Percentiles rank a stretch among this genome's conserved stretches.
These are phyloP conservation scores for Bufo gargarizans DNA, from an alignment of 2,113 vertebrate genomes.

Conservation along the genomic window DNA sequence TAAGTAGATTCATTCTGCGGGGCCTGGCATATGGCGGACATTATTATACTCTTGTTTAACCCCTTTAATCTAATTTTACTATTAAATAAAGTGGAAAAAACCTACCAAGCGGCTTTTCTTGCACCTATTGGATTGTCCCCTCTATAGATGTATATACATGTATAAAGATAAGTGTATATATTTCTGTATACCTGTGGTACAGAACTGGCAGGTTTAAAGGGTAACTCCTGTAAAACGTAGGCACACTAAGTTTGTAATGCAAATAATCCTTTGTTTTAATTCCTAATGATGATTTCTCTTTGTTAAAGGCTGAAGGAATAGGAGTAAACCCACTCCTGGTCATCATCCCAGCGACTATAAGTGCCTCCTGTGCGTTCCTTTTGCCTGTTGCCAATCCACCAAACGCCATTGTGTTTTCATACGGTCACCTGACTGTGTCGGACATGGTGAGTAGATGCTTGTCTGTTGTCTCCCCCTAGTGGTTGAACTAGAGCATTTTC, in stretches of 20 bases:
- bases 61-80: no score
- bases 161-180: no score
- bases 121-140: no score
- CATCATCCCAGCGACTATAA: conserved; percentile 54
- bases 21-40: no score
- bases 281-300: not conserved
- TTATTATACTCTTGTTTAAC: no score
- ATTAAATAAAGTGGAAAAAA: no score
- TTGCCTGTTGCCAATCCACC: conserved; percentile 54
- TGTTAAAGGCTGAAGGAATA: conserved; percentile 56
- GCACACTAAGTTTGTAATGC: not conserved
- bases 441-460: conserved; percentile 46
- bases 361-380: conserved; percentile 56
- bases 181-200: no score
- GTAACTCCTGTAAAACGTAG: no score
- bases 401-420: conserved; percentile 51
- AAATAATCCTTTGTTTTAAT: not conserved
- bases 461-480: not conserved
- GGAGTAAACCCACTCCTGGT: conserved; percentile 49
- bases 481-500: not conserved
- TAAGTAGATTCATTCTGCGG: no score
- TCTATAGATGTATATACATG: no score
- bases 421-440: conserved; percentile 49
- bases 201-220: no score
- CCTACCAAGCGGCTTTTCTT: no score